These are phyloP conservation scores for Sebastiscus tertius DNA, from an alignment of 2,797 vertebrate species.

Conservation along the genomic window DNA sequence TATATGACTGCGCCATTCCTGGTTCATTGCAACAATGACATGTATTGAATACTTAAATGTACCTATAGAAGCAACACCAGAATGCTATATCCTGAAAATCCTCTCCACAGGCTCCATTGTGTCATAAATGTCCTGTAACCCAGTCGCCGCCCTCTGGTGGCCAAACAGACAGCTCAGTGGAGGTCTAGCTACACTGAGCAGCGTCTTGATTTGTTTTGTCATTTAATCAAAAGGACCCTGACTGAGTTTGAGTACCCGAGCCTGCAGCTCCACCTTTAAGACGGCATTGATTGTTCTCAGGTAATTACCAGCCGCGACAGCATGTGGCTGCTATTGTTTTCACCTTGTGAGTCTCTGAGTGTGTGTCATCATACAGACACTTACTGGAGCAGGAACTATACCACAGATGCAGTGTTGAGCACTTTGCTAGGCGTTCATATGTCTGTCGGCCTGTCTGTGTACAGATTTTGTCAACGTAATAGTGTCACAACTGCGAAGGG, in stretches of 20 bases:
- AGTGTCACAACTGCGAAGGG: no score
- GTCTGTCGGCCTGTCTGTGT: neutral
- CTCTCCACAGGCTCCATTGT: neutral
- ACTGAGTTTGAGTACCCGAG: neutral
- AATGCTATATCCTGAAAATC: neutral
- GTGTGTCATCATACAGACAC: neutral
- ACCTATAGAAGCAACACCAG: neutral
- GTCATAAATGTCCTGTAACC: neutral
- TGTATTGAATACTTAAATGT: neutral
- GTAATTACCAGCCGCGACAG: neutral
- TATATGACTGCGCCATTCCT: no score
- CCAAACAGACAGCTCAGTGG: neutral
- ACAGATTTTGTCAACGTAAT: neutral
- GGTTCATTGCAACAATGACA: neutral
- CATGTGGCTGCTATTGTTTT: neutral
- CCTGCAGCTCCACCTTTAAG: slow-evolving; percentile 19
- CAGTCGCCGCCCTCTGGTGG: slow-evolving; percentile 32
- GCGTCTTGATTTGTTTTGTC: slow-evolving; percentile 42
- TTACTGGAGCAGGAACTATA: no score
- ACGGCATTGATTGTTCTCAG: neutral
- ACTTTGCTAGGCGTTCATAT: neutral
- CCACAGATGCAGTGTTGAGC: neutral
- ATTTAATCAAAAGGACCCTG: slow-evolving; percentile 54
- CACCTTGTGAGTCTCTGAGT: neutral
- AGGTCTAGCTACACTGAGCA: neutral